Evolutionary conservation across 64 coral and sea anemone genomes (phyloP).

Genomic region (Platygyra sinensis): DNA sequence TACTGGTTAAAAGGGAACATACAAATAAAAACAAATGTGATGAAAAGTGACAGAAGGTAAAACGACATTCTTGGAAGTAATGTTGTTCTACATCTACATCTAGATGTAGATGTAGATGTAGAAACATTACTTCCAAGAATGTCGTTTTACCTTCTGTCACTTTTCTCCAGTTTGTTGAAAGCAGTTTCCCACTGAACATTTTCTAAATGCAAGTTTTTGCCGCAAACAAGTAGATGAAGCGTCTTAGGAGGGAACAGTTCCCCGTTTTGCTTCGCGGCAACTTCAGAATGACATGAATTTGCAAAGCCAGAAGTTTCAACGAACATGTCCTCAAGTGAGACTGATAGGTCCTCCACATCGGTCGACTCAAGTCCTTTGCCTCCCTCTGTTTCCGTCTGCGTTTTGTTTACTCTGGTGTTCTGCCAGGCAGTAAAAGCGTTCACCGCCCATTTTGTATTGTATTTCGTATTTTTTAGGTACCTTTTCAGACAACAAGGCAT

Average conservation of each 20-base stretch:
- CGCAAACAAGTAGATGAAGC: background rate
- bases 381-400: constrained; percentile 7
- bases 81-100: too few relatives aligned
- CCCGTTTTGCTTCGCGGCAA: constrained; percentile 27
- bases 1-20: too few relatives aligned
- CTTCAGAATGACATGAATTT: constrained; percentile 55
- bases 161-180: constrained; percentile 15
- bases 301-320: constrained; percentile 51
- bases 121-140: background rate
- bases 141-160: constrained; percentile 35
- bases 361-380: background rate
- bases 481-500: constrained; percentile 43
- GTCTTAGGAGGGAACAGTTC: constrained; percentile 25
- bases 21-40: too few relatives aligned
- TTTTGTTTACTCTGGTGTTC: background rate
- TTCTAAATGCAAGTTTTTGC: background rate
- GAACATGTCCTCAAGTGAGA: constrained; percentile 54
- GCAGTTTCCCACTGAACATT: background rate
- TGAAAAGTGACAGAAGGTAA: too few relatives aligned
- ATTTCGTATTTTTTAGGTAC: constrained; percentile 26
- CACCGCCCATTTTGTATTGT: constrained; percentile 48
- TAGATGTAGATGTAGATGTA: too few relatives aligned
- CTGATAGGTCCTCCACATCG: constrained; percentile 19
- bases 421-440: constrained; percentile 26
- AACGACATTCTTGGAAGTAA: too few relatives aligned